Evolutionary conservation across 2,113 vertebrate genomes (phyloP), one percentile per base, ranked within the genome.

Genomic region (Benthochromis sp.): DNA sequence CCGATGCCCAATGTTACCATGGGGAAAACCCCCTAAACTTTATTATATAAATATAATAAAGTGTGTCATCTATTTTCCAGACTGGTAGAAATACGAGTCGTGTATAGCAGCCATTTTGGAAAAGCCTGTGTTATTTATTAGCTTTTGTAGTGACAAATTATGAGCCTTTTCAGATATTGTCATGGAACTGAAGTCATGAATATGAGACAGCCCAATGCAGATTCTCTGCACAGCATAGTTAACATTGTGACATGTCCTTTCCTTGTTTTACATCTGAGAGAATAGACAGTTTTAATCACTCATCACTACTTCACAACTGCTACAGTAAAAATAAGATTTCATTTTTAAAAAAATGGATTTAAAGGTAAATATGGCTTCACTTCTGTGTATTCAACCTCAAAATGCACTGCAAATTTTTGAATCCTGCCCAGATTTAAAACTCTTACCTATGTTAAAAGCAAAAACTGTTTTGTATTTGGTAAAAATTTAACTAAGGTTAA

Each of bases 371-470:
- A 24, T 55, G 21, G 2, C 6, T 1, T 55, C 21, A 13, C 21
- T 55, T 55, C 21, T 24, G 21, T 55, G 53, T 24, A 55, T 13
- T 13, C 53, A 24, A 24, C 0, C 0, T 54, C 1, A 54, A 2
- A 54, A 54, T 7, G 10, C 0, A 21, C n/a, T 54, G 4, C 1
- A 24, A 24, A 13, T 4, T 0, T 24, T 0, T 7, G 6, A 24
- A 1, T 3, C 0, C 21, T 7, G 6, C 2, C 10, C 10, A 4
- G n/a, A 54, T 54, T 53, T 0, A 2, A 53, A 53, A 2, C 2
- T 2, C 52, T 53, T 53, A 0, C 50, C 8, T 53, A 10, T 53
- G n/a, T 0, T 2, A 54, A 54, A 54, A 21, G 52, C 5, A 54
- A 54, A 12, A 54, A 54, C 52, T 54, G n/a, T 52, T 52, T 52